Percentiles rank a stretch among this genome's conserved stretches.
Conservation (phyloP, 2,113 vertebrate genomes). For the Monopterus albus region DNA sequence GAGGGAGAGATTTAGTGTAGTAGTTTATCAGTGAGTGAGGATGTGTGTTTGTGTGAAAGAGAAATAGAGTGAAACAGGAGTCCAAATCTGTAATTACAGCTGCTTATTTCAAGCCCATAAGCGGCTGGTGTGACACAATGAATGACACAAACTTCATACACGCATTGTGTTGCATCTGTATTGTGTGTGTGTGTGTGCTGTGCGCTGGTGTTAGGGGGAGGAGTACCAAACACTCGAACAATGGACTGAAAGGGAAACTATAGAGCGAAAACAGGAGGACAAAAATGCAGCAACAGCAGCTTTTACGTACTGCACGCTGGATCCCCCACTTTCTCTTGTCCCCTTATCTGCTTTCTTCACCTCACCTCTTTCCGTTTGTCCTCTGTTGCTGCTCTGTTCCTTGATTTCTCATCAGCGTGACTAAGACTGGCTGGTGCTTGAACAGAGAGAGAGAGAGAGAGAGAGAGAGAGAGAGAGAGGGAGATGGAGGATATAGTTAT, state of each 20-base stretch:
- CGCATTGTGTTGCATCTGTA: not conserved
- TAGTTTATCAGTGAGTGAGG: constrained; percentile 19
- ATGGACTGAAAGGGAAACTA: constrained; percentile 36
- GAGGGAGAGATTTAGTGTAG: constrained; percentile 32
- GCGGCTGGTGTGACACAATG: constrained; percentile 70
- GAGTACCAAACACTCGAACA: constrained; percentile 24
- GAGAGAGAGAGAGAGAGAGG: too few species aligned
- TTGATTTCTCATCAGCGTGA: constrained; percentile 57
- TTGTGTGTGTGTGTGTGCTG: constrained; percentile 6
- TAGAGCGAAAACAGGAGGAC: constrained; percentile 28
- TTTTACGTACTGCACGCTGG: not conserved
- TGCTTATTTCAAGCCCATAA: constrained; percentile 63
- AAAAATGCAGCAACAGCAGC: constrained; percentile 17
- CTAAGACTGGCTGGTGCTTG: too few species aligned
- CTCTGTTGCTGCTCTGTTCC: not conserved
- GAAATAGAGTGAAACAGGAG: constrained; percentile 26
- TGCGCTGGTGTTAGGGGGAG: constrained; percentile 25
- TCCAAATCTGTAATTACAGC: constrained; percentile 72
- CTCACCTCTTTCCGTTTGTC: not conserved
- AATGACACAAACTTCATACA: constrained; percentile 49
- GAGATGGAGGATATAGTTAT: too few species aligned
- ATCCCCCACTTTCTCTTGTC: constrained; percentile 5
- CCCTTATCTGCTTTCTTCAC: not conserved
- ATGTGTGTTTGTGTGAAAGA: constrained; percentile 20
- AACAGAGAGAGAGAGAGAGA: too few species aligned